Conservation (phyloP, 2,888 invertebrate genomes). For the Synanthedon andrenaeformis region DNA sequence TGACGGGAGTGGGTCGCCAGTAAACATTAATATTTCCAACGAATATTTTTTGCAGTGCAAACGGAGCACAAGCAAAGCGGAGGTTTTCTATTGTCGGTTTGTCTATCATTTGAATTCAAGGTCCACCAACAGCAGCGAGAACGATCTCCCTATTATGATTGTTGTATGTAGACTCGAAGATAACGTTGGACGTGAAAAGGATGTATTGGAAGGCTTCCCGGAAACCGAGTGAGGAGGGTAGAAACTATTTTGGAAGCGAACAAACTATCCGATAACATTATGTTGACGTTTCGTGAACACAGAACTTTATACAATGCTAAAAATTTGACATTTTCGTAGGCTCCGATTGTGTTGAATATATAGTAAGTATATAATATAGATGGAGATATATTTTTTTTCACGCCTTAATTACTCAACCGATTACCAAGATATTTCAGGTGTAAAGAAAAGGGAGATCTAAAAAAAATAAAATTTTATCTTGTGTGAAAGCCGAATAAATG, state of each 20-base stretch:
- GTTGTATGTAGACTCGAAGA: constrained; percentile 10
- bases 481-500: too few relatives aligned
- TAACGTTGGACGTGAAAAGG: constrained; percentile 11
- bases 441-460: too few relatives aligned
- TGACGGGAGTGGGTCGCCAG: too few relatives aligned
- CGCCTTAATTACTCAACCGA: too few relatives aligned
- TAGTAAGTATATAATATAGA: too few relatives aligned
- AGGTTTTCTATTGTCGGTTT: constrained; percentile 8
- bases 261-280: background rate
- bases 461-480: too few relatives aligned
- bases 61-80: constrained; percentile 4
- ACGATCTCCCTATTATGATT: background rate
- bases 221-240: background rate
- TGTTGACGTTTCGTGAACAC: background rate
- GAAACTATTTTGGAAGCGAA: constrained; percentile 7
- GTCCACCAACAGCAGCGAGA: constrained; percentile 2
- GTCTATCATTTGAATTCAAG: constrained; percentile 13
- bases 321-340: too few relatives aligned
- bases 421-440: too few relatives aligned
- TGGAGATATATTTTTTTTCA: too few relatives aligned
- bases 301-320: too few relatives aligned
- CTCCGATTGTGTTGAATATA: too few relatives aligned
- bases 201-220: constrained; percentile 4
- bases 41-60: background rate
- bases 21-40: too few relatives aligned